Evolutionary conservation across 2,113 vertebrate species (phyloP).

Genomic region (Microcebus murinus): DNA sequence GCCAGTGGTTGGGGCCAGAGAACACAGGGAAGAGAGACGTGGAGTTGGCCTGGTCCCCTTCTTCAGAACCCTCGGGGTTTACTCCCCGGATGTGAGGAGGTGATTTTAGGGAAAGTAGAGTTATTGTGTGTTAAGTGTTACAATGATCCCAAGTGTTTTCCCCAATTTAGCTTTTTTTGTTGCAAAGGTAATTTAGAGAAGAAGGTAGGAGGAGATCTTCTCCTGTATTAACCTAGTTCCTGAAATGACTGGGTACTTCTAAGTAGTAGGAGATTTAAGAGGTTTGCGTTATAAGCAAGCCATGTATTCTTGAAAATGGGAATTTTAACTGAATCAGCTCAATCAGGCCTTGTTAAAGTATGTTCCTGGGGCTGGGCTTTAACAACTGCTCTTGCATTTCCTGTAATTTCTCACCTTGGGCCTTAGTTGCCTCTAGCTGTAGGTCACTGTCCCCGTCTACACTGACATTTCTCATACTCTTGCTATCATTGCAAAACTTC

Average conservation of each 20-base stretch:
- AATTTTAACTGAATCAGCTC: neutral
- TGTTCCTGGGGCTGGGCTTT: neutral
- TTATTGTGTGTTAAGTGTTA: neutral
- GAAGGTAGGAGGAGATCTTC: neutral
- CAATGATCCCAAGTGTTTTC: neutral
- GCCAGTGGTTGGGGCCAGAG: neutral
- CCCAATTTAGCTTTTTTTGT: neutral
- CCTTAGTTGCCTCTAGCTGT: neutral
- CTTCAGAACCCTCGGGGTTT: neutral
- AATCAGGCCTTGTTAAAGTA: neutral
- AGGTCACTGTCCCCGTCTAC: neutral
- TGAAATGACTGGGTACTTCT: neutral
- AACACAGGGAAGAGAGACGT: neutral
- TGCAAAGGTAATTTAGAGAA: constrained; percentile 30
- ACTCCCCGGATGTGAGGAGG: neutral
- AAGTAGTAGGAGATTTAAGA: neutral
- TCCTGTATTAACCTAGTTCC: neutral
- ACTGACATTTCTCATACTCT: neutral
- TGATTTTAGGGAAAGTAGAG: neutral
- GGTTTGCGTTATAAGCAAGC: neutral
- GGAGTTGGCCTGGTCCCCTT: neutral
- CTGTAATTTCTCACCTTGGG: neutral
- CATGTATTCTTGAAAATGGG: neutral
- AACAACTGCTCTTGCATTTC: neutral
- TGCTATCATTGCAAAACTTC: neutral